Evolutionary conservation across 2,888 invertebrate genomes (phyloP).

Genomic region (Diarsia mendica): DNA sequence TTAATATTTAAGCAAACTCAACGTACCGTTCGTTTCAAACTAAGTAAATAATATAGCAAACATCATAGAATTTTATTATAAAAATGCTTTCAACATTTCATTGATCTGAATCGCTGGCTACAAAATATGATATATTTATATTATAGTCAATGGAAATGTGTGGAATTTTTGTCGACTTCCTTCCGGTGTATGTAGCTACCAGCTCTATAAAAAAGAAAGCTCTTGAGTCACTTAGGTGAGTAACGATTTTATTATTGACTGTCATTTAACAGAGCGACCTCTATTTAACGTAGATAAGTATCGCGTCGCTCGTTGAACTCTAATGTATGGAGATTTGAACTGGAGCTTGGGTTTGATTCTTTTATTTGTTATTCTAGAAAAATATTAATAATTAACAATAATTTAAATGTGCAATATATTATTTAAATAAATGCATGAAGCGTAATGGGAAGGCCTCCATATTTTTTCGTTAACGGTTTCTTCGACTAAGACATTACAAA

Average conservation of each 20-base stretch:
- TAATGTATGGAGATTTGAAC: slow-evolving; percentile 54
- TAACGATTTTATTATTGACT: slow-evolving; percentile 50
- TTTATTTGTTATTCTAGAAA: not conserved
- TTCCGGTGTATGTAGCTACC: slow-evolving; percentile 22
- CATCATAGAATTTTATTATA: not conserved
- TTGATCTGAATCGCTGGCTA: not conserved
- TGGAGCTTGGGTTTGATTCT: not conserved
- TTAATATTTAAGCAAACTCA: not conserved
- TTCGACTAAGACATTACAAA: slow-evolving; percentile 60
- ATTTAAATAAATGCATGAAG: slow-evolving; percentile 8
- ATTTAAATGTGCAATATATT: not conserved
- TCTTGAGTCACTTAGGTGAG: slow-evolving; percentile 54
- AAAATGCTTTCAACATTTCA: not conserved
- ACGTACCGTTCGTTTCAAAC: not conserved
- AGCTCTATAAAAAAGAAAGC: slow-evolving; percentile 52
- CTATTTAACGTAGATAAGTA: slow-evolving; percentile 39
- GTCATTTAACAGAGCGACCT: slow-evolving; percentile 61
- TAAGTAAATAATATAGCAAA: slow-evolving; percentile 12
- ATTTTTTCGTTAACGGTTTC: slow-evolving; percentile 39
- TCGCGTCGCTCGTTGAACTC: slow-evolving; percentile 63
- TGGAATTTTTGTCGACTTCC: slow-evolving; percentile 29
- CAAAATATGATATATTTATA: slow-evolving; percentile 15
- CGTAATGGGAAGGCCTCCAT: not conserved
- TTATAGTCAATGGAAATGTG: slow-evolving; percentile 5
- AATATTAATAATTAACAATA: slow-evolving; percentile 12